Conservation (phyloP, 2,113 vertebrate genomes). For the Periophthalmus modestus region DNA sequence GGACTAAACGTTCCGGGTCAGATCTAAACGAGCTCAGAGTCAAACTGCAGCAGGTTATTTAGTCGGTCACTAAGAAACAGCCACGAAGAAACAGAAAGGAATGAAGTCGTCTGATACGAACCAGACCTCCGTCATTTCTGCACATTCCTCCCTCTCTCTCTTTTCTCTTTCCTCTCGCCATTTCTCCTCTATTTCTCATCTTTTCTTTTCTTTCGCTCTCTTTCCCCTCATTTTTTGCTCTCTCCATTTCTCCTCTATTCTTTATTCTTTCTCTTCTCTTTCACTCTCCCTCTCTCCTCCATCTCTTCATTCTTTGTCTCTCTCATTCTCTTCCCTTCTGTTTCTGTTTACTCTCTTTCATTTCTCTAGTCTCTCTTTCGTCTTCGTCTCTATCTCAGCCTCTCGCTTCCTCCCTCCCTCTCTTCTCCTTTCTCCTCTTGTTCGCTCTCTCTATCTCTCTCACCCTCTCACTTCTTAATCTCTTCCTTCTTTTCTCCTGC, state of each 20-base stretch:
- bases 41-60: no score
- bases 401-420: no score
- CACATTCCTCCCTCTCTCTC: constrained; percentile 45
- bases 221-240: constrained; percentile 23
- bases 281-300: constrained; percentile 69
- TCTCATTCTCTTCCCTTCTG: no score
- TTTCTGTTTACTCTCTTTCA: no score
- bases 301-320: no score
- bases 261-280: constrained; percentile 24
- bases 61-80: constrained; percentile 25
- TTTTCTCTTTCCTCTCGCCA: constrained; percentile 32
- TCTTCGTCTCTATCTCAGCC: no score
- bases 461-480: no score
- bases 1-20: no score
- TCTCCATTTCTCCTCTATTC: constrained; percentile 29
- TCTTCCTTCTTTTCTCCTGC: constrained; percentile 37
- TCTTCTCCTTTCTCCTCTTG: no score
- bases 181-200: constrained; percentile 34
- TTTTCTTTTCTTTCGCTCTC: constrained; percentile 41
- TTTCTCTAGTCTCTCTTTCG: no score
- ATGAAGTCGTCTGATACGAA: constrained; percentile 67
- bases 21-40: no score
- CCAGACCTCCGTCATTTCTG: constrained; percentile 69
- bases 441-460: background rate
- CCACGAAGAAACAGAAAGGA: constrained; percentile 41